Conservation (phyloP, 2,113 vertebrate species). For the Recurvirostra avosetta region DNA sequence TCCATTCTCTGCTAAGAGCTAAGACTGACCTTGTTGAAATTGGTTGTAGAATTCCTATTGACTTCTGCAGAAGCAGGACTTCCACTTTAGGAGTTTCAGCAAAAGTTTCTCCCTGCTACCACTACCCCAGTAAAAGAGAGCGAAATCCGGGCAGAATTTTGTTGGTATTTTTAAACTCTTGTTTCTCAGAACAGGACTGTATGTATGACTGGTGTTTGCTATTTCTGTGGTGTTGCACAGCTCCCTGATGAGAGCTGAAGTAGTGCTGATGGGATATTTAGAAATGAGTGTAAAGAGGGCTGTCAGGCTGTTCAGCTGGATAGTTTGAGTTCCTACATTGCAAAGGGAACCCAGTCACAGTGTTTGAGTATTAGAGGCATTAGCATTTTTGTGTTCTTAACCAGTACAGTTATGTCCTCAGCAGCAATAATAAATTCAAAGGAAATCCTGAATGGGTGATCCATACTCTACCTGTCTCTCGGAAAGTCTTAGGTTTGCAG, state of each 20-base stretch:
- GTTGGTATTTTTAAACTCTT: neutral
- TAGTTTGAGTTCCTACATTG: neutral
- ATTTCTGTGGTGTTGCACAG: neutral
- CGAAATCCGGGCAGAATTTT: neutral
- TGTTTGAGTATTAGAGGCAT: neutral
- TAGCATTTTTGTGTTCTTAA: neutral
- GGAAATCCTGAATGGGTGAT: neutral
- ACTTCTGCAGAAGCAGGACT: neutral
- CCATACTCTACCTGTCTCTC: slow-evolving; percentile 91
- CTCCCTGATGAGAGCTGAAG: neutral
- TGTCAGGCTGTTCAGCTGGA: neutral
- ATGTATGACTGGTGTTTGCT: neutral
- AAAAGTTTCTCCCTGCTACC: neutral
- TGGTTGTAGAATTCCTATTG: neutral
- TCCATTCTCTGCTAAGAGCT: neutral
- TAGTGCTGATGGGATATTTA: neutral
- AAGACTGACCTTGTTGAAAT: neutral
- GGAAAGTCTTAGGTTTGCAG: slow-evolving; percentile 91
- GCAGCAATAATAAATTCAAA: neutral
- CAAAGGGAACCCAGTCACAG: neutral
- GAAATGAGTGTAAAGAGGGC: neutral
- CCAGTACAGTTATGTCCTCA: neutral
- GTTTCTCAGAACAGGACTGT: neutral
- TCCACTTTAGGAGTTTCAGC: neutral
- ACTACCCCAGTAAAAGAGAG: neutral